A percentile compares a stretch with the other conserved stretches of the same genome.
Conservation (phyloP, 2,113 vertebrate genomes). For the Hypomesus transpacificus region DNA sequence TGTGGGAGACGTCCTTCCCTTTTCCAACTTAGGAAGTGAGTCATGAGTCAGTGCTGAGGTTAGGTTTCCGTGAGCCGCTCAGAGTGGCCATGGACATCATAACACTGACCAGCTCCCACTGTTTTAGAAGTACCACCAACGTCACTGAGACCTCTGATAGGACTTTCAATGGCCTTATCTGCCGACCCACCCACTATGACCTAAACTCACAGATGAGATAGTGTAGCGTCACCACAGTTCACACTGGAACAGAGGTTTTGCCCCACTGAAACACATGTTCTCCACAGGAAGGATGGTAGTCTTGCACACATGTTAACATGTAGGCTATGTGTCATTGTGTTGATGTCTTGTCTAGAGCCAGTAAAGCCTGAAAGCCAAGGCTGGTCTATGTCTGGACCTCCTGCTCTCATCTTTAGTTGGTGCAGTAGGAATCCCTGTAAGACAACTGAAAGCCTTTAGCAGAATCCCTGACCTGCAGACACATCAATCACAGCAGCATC, state of each 20-base stretch:
- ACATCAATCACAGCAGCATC: slow-evolving; percentile 53
- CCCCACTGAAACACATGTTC: slow-evolving; percentile 6
- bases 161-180: slow-evolving; percentile 34
- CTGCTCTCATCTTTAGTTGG: slow-evolving; percentile 35
- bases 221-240: neutral
- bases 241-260: neutral
- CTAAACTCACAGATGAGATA: slow-evolving; percentile 28
- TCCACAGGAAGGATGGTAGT: neutral
- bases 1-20: slow-evolving; percentile 59
- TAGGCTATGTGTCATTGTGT: neutral
- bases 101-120: slow-evolving; percentile 29
- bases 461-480: slow-evolving; percentile 36
- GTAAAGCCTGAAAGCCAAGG: neutral
- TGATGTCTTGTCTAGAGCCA: neutral
- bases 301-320: neutral
- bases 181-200: slow-evolving; percentile 15
- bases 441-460: slow-evolving; percentile 26
- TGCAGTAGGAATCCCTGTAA: neutral
- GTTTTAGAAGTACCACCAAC: slow-evolving; percentile 23
- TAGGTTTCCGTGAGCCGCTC: slow-evolving; percentile 60
- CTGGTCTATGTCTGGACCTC: slow-evolving; percentile 13
- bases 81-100: slow-evolving; percentile 49
- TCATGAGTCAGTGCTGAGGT: slow-evolving; percentile 57
- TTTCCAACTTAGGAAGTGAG: slow-evolving; percentile 71
- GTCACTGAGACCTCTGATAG: slow-evolving; percentile 38